phyloP scores from a whole-genome alignment of 2,888 invertebrate genomes.

The Embidobia sp. region DNA sequence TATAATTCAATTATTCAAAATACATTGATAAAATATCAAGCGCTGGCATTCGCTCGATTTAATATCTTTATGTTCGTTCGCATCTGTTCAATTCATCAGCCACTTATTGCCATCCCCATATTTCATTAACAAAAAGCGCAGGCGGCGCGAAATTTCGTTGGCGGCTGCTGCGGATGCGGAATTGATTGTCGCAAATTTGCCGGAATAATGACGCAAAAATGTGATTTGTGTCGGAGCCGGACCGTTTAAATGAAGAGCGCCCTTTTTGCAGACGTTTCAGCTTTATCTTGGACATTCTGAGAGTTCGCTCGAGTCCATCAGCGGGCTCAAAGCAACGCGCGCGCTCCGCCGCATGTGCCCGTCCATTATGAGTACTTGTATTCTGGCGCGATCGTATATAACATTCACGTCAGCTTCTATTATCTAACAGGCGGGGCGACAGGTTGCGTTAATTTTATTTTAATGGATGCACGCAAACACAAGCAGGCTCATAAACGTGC shows the following conservation, averaged over 20 bases:
- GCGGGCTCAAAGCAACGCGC: conserved; percentile 42
- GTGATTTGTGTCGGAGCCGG: conserved; percentile 1
- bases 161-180: background rate
- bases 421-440: conserved; percentile 72
- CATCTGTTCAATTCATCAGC: no score
- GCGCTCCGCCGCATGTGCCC: conserved; percentile 47
- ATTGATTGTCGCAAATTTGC: conserved; percentile 11
- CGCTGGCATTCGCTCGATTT: no score
- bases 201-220: conserved; percentile 20
- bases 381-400: conserved; percentile 68
- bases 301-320: conserved; percentile 44
- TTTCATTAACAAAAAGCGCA: no score
- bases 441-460: conserved; percentile 71
- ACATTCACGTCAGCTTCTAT: conserved; percentile 73
- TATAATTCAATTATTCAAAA: no score
- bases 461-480: conserved; percentile 58
- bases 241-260: conserved; percentile 20
- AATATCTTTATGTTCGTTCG: no score
- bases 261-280: conserved; percentile 30
- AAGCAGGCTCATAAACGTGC: conserved; percentile 33
- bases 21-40: no score
- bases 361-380: conserved; percentile 61
- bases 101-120: no score
- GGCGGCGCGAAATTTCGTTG: no score
- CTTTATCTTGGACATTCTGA: conserved; percentile 50